Evolutionary conservation across 2,113 vertebrate species (phyloP).

Genomic region (Uria aalge): DNA sequence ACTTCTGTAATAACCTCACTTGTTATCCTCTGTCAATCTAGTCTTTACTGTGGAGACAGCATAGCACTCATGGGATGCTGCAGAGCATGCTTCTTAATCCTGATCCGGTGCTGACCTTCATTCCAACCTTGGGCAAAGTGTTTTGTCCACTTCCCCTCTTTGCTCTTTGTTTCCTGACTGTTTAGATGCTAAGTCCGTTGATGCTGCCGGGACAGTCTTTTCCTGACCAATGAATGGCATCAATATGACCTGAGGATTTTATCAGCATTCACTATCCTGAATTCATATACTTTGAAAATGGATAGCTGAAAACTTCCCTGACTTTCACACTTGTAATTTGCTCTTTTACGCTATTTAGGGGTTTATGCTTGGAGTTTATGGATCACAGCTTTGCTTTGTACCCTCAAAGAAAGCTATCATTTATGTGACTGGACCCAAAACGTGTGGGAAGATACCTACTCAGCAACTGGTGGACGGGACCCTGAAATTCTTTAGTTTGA

Average conservation of each 20-base stretch:
- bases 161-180: background rate
- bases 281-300: background rate
- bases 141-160: background rate
- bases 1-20: background rate
- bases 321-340: background rate
- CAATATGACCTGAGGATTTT: rapidly evolving
- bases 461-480: background rate
- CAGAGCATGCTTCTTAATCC: background rate
- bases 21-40: background rate
- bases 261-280: background rate
- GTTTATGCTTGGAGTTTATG: background rate
- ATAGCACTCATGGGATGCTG: background rate
- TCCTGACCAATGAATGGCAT: background rate
- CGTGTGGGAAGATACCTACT: background rate
- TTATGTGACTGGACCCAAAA: background rate
- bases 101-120: background rate
- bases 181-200: background rate
- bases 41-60: background rate
- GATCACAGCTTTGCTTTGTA: background rate
- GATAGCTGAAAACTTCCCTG: background rate
- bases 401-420: background rate
- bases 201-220: background rate
- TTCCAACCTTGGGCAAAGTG: background rate
- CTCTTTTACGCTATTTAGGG: background rate
- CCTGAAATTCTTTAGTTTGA: background rate